Evolutionary conservation across 2,113 vertebrate species (phyloP).

Genomic region (Cyanistes caeruleus): DNA sequence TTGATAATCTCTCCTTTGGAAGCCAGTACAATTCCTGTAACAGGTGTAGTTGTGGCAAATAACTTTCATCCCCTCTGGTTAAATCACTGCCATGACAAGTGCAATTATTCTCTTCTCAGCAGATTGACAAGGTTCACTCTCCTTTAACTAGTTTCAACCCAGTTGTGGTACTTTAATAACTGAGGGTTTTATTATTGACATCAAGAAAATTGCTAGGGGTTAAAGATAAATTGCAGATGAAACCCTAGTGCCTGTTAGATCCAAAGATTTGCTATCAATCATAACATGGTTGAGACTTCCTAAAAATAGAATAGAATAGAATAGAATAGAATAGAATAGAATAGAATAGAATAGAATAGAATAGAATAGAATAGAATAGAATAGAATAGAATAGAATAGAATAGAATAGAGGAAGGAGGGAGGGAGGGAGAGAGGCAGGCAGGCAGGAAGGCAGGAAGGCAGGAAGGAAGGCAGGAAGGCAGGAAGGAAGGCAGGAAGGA

Average conservation of each 20-base stretch:
- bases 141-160: background rate
- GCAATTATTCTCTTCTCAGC: background rate
- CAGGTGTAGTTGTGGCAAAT: accelerated
- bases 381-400: too few relatives aligned
- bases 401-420: too few relatives aligned
- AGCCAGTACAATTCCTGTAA: background rate
- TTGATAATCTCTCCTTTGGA: background rate
- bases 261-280: background rate
- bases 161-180: background rate
- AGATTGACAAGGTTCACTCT: background rate
- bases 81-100: background rate
- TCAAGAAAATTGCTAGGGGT: background rate
- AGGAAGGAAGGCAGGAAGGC: too few relatives aligned
- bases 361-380: too few relatives aligned
- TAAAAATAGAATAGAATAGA: background rate
- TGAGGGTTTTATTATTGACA: background rate
- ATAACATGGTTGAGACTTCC: background rate
- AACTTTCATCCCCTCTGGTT: background rate
- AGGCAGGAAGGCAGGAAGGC: too few relatives aligned
- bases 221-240: background rate
- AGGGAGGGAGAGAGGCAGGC: too few relatives aligned
- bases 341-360: too few relatives aligned
- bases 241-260: background rate
- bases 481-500: too few relatives aligned
- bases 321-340: background rate